phyloP scores from a whole-genome alignment of 2,888 invertebrate species.

The Netelia fuscicornis region DNA sequence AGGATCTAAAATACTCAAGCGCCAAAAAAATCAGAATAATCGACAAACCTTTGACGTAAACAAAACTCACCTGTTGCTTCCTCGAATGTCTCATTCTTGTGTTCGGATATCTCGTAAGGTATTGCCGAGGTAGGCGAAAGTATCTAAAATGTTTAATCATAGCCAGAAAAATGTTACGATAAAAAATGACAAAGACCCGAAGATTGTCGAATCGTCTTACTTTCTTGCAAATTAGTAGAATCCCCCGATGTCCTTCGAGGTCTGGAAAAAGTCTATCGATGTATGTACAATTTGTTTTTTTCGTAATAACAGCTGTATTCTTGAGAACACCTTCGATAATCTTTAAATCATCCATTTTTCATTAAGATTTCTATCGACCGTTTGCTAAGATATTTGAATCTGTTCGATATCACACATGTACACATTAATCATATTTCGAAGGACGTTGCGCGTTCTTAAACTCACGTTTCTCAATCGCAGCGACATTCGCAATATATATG shows the following conservation, averaged over 20 bases:
- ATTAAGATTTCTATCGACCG: not conserved
- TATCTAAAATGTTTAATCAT: conserved; percentile 29
- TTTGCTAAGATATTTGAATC: conserved; percentile 32
- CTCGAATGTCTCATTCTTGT: conserved; percentile 22
- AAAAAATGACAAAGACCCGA: not conserved
- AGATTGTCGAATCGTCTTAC: conserved; percentile 18
- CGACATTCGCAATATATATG: too few species aligned
- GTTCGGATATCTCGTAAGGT: not conserved
- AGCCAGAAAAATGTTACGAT: not conserved
- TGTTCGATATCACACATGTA: not conserved
- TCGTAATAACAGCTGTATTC: conserved; percentile 39
- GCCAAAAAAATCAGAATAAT: not conserved
- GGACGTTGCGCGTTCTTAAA: conserved; percentile 41
- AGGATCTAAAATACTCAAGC: conserved; percentile 33
- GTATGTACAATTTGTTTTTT: conserved; percentile 70
- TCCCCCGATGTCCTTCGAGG: conserved; percentile 43
- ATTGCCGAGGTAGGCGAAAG: not conserved
- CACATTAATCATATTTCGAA: not conserved
- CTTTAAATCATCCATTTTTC: conserved; percentile 53
- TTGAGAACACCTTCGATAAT: conserved; percentile 45
- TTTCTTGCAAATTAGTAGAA: conserved; percentile 60
- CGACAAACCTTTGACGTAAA: not conserved
- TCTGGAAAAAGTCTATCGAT: conserved; percentile 73
- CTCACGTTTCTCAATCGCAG: not conserved
- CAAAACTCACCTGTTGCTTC: conserved; percentile 54